These are phyloP conservation scores for Tragelaphus scriptus DNA, from an alignment of 2,113 vertebrate species.

Conservation along the genomic window DNA sequence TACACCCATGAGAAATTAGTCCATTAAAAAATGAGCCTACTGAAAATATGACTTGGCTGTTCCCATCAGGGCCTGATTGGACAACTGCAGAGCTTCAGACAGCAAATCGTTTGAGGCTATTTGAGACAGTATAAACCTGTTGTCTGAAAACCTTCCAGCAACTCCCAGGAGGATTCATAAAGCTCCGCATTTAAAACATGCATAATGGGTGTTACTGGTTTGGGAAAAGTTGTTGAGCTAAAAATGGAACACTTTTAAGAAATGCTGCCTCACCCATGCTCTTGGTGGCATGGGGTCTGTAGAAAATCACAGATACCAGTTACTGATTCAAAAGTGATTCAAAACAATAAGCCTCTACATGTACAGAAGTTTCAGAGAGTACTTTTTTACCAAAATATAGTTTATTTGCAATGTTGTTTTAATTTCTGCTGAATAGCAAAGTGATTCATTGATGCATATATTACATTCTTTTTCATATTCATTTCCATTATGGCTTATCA, in stretches of 20 bases:
- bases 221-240: not conserved
- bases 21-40: not conserved
- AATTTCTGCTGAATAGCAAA: not conserved
- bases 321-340: not conserved
- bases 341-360: not conserved
- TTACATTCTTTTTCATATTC: not conserved
- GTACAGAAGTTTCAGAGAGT: not conserved
- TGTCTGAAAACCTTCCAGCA: not conserved
- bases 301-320: not conserved
- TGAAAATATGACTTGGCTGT: not conserved
- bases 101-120: not conserved
- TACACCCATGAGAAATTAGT: not conserved
- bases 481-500: not conserved
- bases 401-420: not conserved
- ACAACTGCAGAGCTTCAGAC: not conserved
- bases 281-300: not conserved
- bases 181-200: not conserved
- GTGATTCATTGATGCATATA: not conserved
- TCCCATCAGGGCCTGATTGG: not conserved
- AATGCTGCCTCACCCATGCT: not conserved
- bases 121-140: not conserved
- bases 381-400: not conserved
- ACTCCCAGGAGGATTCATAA: not conserved
- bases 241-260: not conserved
- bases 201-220: not conserved